Percentiles rank a stretch among this genome's conserved stretches.
Conservation (phyloP, 2,888 invertebrate species). For the Erebia ligea region DNA sequence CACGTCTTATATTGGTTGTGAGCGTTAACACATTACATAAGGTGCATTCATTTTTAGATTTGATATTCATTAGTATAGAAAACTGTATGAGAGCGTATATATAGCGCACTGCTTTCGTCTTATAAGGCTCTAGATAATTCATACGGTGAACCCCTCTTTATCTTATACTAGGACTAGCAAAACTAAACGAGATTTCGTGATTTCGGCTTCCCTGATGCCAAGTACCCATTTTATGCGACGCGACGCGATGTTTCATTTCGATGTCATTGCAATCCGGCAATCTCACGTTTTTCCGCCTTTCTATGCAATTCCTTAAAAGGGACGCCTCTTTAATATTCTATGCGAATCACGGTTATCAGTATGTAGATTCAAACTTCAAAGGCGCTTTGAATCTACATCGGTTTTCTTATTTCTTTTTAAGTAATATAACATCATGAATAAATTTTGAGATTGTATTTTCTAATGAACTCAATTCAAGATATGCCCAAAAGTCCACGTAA, state of each 20-base stretch:
- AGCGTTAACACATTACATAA: too few relatives aligned
- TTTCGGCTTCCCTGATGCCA: slow-evolving; percentile 2
- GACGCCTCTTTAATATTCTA: slow-evolving; percentile 44
- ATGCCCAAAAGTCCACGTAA: too few relatives aligned
- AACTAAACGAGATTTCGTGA: not conserved
- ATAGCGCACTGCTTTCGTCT: too few relatives aligned
- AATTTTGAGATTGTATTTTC: not conserved
- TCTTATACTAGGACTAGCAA: not conserved
- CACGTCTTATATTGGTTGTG: too few relatives aligned
- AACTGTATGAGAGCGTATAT: too few relatives aligned
- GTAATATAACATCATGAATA: slow-evolving; percentile 2
- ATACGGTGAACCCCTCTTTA: too few relatives aligned
- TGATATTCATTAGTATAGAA: too few relatives aligned
- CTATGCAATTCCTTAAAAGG: slow-evolving; percentile 61
- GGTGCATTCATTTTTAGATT: too few relatives aligned
- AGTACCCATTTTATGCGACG: slow-evolving; percentile 32
- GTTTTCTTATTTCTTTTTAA: slow-evolving; percentile 36
- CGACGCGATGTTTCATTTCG: slow-evolving; percentile 55
- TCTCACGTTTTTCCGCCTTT: slow-evolving; percentile 73
- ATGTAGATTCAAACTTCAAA: slow-evolving; percentile 46
- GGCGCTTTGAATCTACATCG: slow-evolving; percentile 33
- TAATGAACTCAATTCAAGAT: too few relatives aligned
- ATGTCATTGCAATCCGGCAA: slow-evolving; percentile 63
- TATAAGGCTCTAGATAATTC: too few relatives aligned
- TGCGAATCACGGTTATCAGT: slow-evolving; percentile 43